Evolutionary conservation across 2,797 vertebrate genomes (phyloP).

Genomic region (Iguana delicatissima): DNA sequence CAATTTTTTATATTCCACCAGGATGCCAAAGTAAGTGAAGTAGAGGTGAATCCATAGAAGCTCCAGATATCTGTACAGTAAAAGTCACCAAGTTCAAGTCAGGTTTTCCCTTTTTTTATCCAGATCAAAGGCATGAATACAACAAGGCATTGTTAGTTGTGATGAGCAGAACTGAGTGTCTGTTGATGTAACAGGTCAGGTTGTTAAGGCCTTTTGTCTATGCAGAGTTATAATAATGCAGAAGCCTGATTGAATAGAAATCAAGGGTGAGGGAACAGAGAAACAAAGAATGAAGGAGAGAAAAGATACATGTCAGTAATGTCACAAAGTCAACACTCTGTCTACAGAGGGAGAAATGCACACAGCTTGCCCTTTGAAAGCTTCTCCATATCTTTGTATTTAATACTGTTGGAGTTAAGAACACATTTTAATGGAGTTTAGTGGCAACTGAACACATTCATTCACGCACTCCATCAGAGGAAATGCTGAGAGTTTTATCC

Average conservation of each 20-base stretch:
- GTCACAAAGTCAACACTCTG: conserved; percentile 80
- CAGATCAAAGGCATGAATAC: conserved; percentile 87
- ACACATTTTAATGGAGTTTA: conserved; percentile 80
- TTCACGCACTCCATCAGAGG: conserved; percentile 74
- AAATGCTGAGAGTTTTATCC: conserved; percentile 82
- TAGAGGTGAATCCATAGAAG: conserved; percentile 82
- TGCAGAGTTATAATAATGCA: conserved; percentile 87
- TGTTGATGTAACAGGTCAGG: conserved; percentile 83
- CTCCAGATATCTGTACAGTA: conserved; percentile 79
- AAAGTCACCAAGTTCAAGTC: conserved; percentile 80
- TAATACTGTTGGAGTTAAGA: conserved; percentile 82
- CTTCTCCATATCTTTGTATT: conserved; percentile 79
- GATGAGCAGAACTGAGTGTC: conserved; percentile 83
- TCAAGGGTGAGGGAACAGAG: conserved; percentile 69
- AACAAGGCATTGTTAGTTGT: conserved; percentile 85
- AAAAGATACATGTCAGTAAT: conserved; percentile 75
- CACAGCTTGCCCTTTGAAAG: conserved; percentile 84
- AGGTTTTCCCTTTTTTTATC: conserved; percentile 89
- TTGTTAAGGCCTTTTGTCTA: conserved; percentile 95
- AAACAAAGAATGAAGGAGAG: conserved; percentile 68
- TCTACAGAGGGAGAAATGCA: conserved; percentile 82
- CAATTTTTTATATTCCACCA: conserved; percentile 72
- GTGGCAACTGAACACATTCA: conserved; percentile 80
- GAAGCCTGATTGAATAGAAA: conserved; percentile 83
- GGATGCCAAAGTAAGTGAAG: conserved; percentile 77